Evolutionary conservation across 2,888 invertebrate species (phyloP), one percentile per base, ranked within the genome.

Genomic region (Amorpha juglandis): DNA sequence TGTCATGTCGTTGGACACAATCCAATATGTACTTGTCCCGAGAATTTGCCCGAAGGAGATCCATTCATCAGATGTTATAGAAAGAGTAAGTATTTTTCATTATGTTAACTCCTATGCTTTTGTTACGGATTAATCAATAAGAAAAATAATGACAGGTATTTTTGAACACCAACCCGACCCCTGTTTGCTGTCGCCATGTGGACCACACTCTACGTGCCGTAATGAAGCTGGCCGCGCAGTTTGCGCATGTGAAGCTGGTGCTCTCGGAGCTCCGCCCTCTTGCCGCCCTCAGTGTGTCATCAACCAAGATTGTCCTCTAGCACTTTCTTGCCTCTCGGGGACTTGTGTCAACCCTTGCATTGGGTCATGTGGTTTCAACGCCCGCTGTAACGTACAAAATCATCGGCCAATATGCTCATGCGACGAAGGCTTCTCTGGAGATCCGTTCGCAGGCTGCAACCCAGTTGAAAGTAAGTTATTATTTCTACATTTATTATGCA

Each of bases 1-100:
- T 97, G 97, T 77, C 95, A 95, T 87, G 97, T 97, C 52, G 95
- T 96, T 58, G 95, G 96, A 76, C 97, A 97, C 81, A 96, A 96
- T 79, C 97, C 97, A 1, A 95, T 97, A 71, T 97, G 97, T 81
- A 95, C 95, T 69, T 97, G 97, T 76, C 91, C 93, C 21, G 95
- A 95, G 69, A 90, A 92, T 66, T 94, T 95, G 63, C 95, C 95
- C 65, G 94, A 95, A 71, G 97, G 97, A 35, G 97, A 97, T 93
- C 97, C 97, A 19, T 97, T 97, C 78, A 95, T 95, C 73, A 95
- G 95, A 84, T 97, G 97, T 83, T 84, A 82, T 68, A 86, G 89
- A 76, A 91, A 87, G 79, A 83, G 94, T 93, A 79, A 87, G 89
- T 80, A 67, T 45, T 7, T n/a, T 48, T n/a, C 8, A 8, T 6